phyloP scores from a whole-genome alignment of 2,113 vertebrate species.

The Ammodytes marinus region DNA sequence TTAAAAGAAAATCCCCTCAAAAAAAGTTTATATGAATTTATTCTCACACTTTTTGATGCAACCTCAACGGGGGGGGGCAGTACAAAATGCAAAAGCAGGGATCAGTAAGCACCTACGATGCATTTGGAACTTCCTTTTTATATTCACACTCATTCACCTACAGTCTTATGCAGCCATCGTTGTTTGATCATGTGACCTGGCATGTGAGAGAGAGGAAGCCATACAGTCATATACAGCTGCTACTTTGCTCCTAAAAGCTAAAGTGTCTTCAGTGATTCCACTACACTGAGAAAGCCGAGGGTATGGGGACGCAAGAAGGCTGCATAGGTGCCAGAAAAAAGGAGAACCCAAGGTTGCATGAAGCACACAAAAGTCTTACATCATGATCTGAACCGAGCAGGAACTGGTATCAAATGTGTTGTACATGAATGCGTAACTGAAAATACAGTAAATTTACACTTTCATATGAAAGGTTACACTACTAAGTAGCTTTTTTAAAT shows the following conservation, averaged over 20 bases:
- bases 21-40: background rate
- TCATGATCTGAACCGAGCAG: background rate
- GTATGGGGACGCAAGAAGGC: background rate
- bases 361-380: background rate
- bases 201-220: slow-evolving; percentile 53
- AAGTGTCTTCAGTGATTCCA: slow-evolving; percentile 66
- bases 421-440: background rate
- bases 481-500: background rate
- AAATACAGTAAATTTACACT: background rate
- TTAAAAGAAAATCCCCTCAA: background rate
- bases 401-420: background rate
- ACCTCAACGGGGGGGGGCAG: too few species aligned
- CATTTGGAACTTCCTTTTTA: background rate
- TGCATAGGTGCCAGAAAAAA: background rate
- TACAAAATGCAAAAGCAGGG: too few species aligned
- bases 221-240: slow-evolving; percentile 65
- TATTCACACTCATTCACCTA: slow-evolving; percentile 10
- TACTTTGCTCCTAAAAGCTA: slow-evolving; percentile 73
- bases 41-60: background rate
- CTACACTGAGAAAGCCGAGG: slow-evolving; percentile 15
- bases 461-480: background rate
- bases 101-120: background rate
- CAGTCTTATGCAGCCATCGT: slow-evolving; percentile 34
- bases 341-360: background rate
- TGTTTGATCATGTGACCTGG: slow-evolving; percentile 55